phyloP scores from a whole-genome alignment of 2,888 invertebrate genomes.

The Caenorhabditis auriculariae region DNA sequence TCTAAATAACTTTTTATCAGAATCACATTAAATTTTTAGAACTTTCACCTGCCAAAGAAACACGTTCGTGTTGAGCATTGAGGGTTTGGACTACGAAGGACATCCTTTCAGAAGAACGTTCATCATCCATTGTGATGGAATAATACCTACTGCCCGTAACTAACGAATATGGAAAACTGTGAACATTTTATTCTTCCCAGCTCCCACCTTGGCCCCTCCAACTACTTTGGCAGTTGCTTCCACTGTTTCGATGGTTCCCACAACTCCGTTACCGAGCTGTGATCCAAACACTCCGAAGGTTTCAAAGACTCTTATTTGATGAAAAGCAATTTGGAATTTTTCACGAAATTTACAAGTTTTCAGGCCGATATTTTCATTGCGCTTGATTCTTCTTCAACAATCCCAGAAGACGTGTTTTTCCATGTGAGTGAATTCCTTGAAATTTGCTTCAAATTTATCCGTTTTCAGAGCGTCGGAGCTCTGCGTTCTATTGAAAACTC shows the following conservation, averaged over 20 bases:
- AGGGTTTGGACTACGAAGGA: constrained; percentile 43
- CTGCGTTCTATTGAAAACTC: constrained; percentile 12
- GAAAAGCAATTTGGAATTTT: background rate
- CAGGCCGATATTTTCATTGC: constrained; percentile 28
- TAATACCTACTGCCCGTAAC: constrained; percentile 19
- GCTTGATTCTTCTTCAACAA: constrained; percentile 24
- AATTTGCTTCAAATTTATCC: background rate
- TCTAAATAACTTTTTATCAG: background rate
- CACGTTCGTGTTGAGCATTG: constrained; percentile 35
- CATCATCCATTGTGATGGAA: constrained; percentile 44
- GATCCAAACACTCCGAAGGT: constrained; percentile 15
- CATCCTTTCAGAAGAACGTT: constrained; percentile 44
- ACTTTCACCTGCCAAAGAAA: constrained; percentile 34
- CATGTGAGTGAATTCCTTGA: constrained; percentile 1
- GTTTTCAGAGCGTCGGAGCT: constrained; percentile 13
- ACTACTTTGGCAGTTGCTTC: constrained; percentile 2
- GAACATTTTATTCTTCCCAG: background rate
- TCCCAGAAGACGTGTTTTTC: constrained; percentile 20
- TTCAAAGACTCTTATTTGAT: background rate
- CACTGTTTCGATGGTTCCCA: background rate
- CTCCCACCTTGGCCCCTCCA: background rate
- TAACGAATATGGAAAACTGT: background rate
- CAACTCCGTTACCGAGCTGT: constrained; percentile 15
- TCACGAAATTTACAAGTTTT: background rate
- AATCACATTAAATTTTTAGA: constrained; percentile 9